Percentiles rank a stretch among this genome's conserved stretches.
These are phyloP conservation scores for Amphipyra tragopoginis DNA, from an alignment of 2,888 invertebrate genomes.

Conservation along the genomic window DNA sequence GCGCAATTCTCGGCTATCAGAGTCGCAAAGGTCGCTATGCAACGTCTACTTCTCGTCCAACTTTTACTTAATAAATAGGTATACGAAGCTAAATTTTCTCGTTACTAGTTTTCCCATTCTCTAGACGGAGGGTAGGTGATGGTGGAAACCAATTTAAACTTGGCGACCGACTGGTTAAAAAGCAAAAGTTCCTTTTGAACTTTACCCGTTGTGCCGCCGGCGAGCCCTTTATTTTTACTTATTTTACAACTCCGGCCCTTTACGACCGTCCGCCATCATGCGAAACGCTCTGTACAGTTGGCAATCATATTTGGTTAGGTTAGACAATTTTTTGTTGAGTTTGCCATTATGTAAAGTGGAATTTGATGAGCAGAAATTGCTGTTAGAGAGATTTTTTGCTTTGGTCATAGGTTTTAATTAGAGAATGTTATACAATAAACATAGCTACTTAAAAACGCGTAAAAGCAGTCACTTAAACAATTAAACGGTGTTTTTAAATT, in stretches of 20 bases:
- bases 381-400: slow-evolving; percentile 25
- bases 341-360: slow-evolving; percentile 51
- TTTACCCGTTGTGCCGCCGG: slow-evolving; percentile 74
- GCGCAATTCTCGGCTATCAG: slow-evolving; percentile 49
- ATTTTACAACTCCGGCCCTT: slow-evolving; percentile 80
- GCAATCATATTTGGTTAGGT: slow-evolving; percentile 66
- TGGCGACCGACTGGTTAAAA: slow-evolving; percentile 85
- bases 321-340: slow-evolving; percentile 53
- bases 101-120: slow-evolving; percentile 81
- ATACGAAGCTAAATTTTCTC: slow-evolving; percentile 70
- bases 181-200: slow-evolving; percentile 85
- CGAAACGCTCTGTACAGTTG: slow-evolving; percentile 70
- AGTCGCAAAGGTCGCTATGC: slow-evolving; percentile 32
- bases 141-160: slow-evolving; percentile 87
- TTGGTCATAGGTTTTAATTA: slow-evolving; percentile 38
- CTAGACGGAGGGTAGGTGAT: slow-evolving; percentile 69
- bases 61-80: slow-evolving; percentile 65
- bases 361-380: slow-evolving; percentile 41
- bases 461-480: not conserved
- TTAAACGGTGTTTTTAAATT: slow-evolving; percentile 18
- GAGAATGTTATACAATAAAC: slow-evolving; percentile 15
- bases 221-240: slow-evolving; percentile 81
- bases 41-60: slow-evolving; percentile 39
- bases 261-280: slow-evolving; percentile 78
- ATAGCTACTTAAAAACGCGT: slow-evolving; percentile 24